These are phyloP conservation scores for Taurulus bubalis DNA, from an alignment of 2,113 vertebrate genomes.

Conservation along the genomic window DNA sequence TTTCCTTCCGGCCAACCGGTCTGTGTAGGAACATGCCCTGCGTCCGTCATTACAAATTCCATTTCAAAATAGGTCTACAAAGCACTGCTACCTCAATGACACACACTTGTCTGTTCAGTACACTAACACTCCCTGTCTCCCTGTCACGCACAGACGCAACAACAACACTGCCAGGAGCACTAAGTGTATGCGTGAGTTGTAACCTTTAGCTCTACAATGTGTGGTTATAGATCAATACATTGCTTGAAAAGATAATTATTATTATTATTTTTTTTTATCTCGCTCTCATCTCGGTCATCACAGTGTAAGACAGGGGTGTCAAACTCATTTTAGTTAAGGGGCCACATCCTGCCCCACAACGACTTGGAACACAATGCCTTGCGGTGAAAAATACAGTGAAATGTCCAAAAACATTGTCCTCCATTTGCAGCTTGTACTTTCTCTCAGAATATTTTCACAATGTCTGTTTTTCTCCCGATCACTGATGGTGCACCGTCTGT, in stretches of 20 bases:
- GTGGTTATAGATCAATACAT: neutral
- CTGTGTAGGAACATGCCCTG: slow-evolving; percentile 60
- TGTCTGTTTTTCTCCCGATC: no score
- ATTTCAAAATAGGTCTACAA: slow-evolving; percentile 62
- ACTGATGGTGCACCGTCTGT: no score
- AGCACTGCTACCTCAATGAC: slow-evolving; percentile 39
- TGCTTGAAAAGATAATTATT: slow-evolving; percentile 6
- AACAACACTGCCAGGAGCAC: slow-evolving; percentile 29
- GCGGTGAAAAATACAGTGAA: no score
- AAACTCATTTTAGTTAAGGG: no score
- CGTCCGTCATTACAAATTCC: slow-evolving; percentile 50
- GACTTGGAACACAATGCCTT: no score
- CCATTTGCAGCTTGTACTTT: no score
- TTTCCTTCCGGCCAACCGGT: slow-evolving; percentile 23
- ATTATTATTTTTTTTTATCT: slow-evolving; percentile 1
- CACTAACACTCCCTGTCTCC: slow-evolving; percentile 42
- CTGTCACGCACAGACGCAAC: neutral
- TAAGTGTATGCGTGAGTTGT: slow-evolving; percentile 17
- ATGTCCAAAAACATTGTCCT: no score
- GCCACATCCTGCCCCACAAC: no score
- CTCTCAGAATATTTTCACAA: no score
- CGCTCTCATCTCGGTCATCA: neutral
- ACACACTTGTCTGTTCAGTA: slow-evolving; percentile 50
- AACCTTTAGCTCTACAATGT: slow-evolving; percentile 18
- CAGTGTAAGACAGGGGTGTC: no score